These are phyloP conservation scores for Spodoptera litura DNA, from an alignment of 1,140 invertebrate genomes.

Conservation along the genomic window DNA sequence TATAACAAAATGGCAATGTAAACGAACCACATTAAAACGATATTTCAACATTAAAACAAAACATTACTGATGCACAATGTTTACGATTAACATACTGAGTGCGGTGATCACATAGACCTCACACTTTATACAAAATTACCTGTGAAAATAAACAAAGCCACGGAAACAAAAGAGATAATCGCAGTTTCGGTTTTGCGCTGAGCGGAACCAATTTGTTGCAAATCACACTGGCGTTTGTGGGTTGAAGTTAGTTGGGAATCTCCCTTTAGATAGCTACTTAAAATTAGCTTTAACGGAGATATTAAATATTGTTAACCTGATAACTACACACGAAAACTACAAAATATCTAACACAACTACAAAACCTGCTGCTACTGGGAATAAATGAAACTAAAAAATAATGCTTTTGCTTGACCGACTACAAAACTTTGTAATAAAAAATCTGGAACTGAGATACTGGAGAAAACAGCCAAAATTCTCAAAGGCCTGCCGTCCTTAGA, in stretches of 20 bases:
- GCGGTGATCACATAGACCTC: background rate
- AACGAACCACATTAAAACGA: background rate
- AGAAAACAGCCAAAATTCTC: slow-evolving; percentile 17
- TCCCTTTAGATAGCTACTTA: background rate
- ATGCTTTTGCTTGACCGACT: too few relatives aligned
- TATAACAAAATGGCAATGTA: too few relatives aligned
- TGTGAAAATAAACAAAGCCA: slow-evolving; percentile 34
- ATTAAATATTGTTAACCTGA: too few relatives aligned
- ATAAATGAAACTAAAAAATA: background rate
- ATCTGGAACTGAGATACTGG: background rate
- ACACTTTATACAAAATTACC: slow-evolving; percentile 24
- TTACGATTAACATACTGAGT: slow-evolving; percentile 28
- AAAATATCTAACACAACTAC: too few relatives aligned
- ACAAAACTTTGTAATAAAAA: background rate
- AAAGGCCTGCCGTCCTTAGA: slow-evolving; percentile 6
- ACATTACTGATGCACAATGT: background rate
- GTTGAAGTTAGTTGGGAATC: background rate
- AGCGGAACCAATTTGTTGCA: slow-evolving; percentile 37
- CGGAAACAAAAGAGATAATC: slow-evolving; percentile 37
- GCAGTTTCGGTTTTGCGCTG: slow-evolving; percentile 14
- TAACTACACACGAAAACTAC: too few relatives aligned
- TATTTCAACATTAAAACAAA: slow-evolving; percentile 15
- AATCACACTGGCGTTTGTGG: slow-evolving; percentile 27
- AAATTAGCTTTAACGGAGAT: too few relatives aligned
- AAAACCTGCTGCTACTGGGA: too few relatives aligned